Conservation (phyloP, 2,888 invertebrate genomes). For the Choristoneura rosaceana region DNA sequence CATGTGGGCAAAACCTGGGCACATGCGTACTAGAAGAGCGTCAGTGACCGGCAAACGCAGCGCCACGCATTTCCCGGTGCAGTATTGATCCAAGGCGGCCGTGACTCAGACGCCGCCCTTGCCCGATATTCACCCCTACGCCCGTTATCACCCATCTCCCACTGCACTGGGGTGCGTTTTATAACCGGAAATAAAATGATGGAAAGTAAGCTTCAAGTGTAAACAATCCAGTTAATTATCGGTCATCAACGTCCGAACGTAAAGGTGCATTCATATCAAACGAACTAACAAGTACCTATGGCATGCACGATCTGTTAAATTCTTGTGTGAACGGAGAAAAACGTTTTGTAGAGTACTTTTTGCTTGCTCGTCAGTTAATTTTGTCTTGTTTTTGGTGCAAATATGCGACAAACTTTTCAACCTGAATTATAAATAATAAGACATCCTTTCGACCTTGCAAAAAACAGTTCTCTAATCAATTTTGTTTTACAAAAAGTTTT, state of each 20-base stretch:
- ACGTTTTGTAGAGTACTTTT: too few relatives aligned
- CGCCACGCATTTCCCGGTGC: constrained; percentile 72
- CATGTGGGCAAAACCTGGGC: neutral
- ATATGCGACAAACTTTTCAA: too few relatives aligned
- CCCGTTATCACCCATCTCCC: constrained; percentile 54
- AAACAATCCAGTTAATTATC: neutral
- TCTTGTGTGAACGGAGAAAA: too few relatives aligned
- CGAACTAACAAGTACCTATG: neutral
- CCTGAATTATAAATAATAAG: too few relatives aligned
- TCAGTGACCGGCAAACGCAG: constrained; percentile 39
- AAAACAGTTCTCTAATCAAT: too few relatives aligned
- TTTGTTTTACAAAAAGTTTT: too few relatives aligned
- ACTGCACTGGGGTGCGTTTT: constrained; percentile 57
- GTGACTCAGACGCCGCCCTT: constrained; percentile 82
- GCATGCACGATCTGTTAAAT: neutral
- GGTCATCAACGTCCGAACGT: neutral
- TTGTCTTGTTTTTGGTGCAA: too few relatives aligned
- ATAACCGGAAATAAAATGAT: constrained; percentile 48
- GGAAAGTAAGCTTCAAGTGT: constrained; percentile 15
- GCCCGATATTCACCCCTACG: constrained; percentile 82
- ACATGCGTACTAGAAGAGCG: neutral
- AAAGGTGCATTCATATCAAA: too few relatives aligned
- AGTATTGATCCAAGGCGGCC: constrained; percentile 80
- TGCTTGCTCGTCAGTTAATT: too few relatives aligned
- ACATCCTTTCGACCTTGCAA: too few relatives aligned